Evolutionary conservation across 2,797 vertebrate genomes (phyloP), one percentile per base, ranked within the genome.

Genomic region (Gephyroberyx darwinii): DNA sequence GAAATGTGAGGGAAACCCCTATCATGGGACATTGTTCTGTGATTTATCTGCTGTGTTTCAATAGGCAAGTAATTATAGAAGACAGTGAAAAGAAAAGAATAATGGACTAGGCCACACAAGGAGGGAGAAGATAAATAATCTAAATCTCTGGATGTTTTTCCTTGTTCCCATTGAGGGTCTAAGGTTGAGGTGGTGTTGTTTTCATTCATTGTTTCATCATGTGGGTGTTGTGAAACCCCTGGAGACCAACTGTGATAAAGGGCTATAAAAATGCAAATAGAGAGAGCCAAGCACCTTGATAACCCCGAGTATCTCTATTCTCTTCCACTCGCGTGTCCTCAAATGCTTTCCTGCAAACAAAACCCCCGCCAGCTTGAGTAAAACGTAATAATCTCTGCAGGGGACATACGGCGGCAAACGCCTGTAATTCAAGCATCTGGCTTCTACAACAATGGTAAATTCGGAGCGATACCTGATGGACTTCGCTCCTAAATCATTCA

Each of bases 361-460:
- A 39, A 17, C 37, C 12, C 33, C 47, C 26, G n/a, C 20, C 16
- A 19, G 19, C 19, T 1, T 3, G 50, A 31, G 19, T 35, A 7
- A 19, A 62, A 74, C 0, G 4, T 37, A 33, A 53, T 45, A 13
- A 55, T 61, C 37, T 55, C 43, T 30, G 6, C 50, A 20, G 31
- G 16, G 9, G 19, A 45, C 9, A 1, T 9, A 20, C 2, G 4
- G 31, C 31, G 50, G 37, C 56, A 31, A 39, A 64, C 53, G 22
- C n/a, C 31, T 71, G 57, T 17, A 31, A 62, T 58, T 56, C 47
- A 63, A 62, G 54, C 60, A 22, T 31, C 33, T 8, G 50, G 22
- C n/a, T 69, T 60, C 68, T 41, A 60, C 54, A 71, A 45, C 66
- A 43, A 35, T 26, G 59, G 45, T 48, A 41, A 31, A 64, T 72